Evolutionary conservation across 2,888 invertebrate species (phyloP).

Genomic region (Chaetogeoica ovagalla): DNA sequence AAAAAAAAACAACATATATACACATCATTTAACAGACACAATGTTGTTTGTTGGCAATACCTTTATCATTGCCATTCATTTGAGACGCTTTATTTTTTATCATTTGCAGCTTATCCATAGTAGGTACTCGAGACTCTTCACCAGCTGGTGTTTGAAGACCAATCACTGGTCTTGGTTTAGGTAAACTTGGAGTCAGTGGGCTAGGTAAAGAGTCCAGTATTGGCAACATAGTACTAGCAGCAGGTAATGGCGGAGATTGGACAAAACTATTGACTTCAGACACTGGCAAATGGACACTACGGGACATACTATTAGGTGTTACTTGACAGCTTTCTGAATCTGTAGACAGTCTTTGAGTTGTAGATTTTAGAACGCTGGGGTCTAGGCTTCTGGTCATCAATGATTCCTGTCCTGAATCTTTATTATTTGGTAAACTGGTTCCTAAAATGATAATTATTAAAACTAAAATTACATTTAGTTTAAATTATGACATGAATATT

Average conservation of each 20-base stretch:
- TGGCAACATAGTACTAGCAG: conserved; percentile 83
- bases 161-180: conserved; percentile 60
- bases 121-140: conserved; percentile 43
- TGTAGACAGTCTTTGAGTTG: conserved; percentile 36
- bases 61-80: conserved; percentile 37
- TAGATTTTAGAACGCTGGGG: conserved; percentile 60
- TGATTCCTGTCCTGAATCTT: conserved; percentile 33
- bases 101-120: conserved; percentile 51
- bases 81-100: conserved; percentile 52
- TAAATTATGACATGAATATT: neutral
- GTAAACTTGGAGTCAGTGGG: conserved; percentile 61
- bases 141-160: conserved; percentile 50
- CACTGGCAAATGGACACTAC: conserved; percentile 54
- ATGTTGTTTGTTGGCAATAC: neutral
- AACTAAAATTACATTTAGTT: neutral
- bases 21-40: neutral
- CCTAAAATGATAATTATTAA: neutral
- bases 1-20: neutral
- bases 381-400: conserved; percentile 69
- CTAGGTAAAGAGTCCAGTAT: conserved; percentile 87
- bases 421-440: conserved; percentile 12
- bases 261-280: conserved; percentile 34
- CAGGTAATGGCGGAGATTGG: conserved; percentile 64
- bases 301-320: conserved; percentile 52
- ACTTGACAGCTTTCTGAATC: conserved; percentile 42